These are phyloP conservation scores for Acrocyrtus sp. DNA, from an alignment of 2,888 invertebrate genomes.

Conservation along the genomic window DNA sequence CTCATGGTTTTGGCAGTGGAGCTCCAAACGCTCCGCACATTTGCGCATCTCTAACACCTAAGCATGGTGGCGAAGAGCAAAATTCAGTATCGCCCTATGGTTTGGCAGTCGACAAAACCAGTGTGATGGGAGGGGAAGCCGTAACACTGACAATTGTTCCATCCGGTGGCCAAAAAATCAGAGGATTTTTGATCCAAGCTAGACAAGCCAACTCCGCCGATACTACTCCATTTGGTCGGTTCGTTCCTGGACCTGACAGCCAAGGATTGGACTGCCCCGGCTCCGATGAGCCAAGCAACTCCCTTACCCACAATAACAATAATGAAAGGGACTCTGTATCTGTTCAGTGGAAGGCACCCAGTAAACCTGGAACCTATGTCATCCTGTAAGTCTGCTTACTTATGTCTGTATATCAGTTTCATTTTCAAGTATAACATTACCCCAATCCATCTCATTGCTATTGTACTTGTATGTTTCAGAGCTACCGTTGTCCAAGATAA, in stretches of 20 bases:
- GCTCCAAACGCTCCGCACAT: constrained; percentile 40
- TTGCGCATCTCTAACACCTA: constrained; percentile 46
- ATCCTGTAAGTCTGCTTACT: constrained; percentile 42
- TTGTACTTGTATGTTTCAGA: constrained; percentile 22
- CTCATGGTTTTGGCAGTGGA: constrained; percentile 33
- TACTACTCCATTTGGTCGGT: constrained; percentile 40
- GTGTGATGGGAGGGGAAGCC: constrained; percentile 32
- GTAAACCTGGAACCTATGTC: constrained; percentile 45
- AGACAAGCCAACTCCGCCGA: constrained; percentile 33
- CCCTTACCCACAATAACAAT: constrained; percentile 42
- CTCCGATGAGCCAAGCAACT: constrained; percentile 4
- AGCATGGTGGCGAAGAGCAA: constrained; percentile 44
- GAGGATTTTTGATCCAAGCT: constrained; percentile 56
- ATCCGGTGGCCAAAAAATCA: constrained; percentile 11
- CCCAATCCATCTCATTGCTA: no score
- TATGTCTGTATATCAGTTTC: background rate
- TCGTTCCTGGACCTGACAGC: constrained; percentile 6
- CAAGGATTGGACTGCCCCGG: constrained; percentile 35
- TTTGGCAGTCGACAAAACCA: constrained; percentile 22
- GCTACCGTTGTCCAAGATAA: constrained; percentile 41
- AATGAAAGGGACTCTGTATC: constrained; percentile 19
- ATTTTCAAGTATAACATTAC: background rate
- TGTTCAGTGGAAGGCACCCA: constrained; percentile 47
- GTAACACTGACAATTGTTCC: constrained; percentile 35
- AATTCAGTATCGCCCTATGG: constrained; percentile 26